A percentile compares a stretch with the other conserved stretches of the same genome.
phyloP scores from a whole-genome alignment of 2,888 invertebrate species.

The Bembecia ichneumoniformis region DNA sequence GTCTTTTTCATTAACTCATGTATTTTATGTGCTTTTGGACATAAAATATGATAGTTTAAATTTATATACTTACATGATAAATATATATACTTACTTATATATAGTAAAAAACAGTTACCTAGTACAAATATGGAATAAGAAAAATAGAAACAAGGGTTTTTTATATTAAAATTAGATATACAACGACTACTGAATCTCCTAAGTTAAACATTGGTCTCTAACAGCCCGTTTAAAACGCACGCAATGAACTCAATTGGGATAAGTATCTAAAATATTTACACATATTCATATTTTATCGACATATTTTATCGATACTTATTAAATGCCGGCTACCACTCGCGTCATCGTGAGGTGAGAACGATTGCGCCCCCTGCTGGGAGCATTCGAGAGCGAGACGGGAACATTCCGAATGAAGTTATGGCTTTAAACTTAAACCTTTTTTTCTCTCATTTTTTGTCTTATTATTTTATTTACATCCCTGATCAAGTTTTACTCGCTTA shows the following conservation, averaged over 20 bases:
- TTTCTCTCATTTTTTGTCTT: conserved; percentile 42
- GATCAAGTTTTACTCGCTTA: conserved; percentile 37
- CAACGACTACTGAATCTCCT: no score
- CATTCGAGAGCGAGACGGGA: conserved; percentile 58
- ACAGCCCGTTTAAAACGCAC: not conserved
- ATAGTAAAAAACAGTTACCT: no score
- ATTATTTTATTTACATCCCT: conserved; percentile 56
- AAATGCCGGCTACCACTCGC: conserved; percentile 71
- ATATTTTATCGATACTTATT: conserved; percentile 72
- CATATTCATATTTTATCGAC: conserved; percentile 69
- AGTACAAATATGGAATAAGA: no score
- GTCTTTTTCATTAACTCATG: no score
- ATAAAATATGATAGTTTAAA: no score
- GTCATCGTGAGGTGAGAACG: conserved; percentile 68
- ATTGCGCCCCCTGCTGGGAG: conserved; percentile 66
- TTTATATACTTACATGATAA: no score
- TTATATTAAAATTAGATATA: no score
- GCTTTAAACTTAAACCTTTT: conserved; percentile 46
- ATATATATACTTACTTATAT: no score
- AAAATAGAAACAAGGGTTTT: no score
- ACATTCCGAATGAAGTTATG: conserved; percentile 67
- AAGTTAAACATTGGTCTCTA: not conserved
- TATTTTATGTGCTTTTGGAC: no score
- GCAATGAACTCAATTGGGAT: conserved; percentile 26
- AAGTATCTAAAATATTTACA: conserved; percentile 66